Percentiles rank a stretch among this genome's conserved stretches.
Conservation (phyloP, 2,113 vertebrate genomes). For the Chascanopsetta lugubris region DNA sequence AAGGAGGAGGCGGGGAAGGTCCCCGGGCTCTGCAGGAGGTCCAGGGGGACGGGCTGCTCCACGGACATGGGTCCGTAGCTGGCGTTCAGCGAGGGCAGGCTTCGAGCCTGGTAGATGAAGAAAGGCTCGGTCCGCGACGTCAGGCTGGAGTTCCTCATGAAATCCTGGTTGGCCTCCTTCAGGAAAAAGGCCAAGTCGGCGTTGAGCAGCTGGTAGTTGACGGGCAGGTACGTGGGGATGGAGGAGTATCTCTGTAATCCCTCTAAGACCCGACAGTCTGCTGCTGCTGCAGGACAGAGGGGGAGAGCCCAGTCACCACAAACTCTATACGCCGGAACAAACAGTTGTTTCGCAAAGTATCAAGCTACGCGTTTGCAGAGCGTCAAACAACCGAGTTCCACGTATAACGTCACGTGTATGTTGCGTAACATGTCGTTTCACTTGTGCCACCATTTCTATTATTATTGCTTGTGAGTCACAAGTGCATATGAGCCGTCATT, state of each 20-base stretch:
- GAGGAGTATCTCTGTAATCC: constrained; percentile 86
- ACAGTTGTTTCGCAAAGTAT: too few species aligned
- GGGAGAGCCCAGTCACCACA: constrained; percentile 48
- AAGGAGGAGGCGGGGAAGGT: constrained; percentile 77
- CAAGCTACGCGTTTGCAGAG: too few species aligned
- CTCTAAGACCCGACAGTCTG: constrained; percentile 83
- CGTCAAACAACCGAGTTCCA: too few species aligned
- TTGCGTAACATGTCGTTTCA: too few species aligned
- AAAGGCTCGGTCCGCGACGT: constrained; percentile 87
- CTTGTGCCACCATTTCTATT: too few species aligned
- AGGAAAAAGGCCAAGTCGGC: constrained; percentile 89
- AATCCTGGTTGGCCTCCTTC: constrained; percentile 89
- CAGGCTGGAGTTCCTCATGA: constrained; percentile 90
- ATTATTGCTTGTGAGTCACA: too few species aligned
- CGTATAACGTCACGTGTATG: too few species aligned
- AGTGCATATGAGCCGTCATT: too few species aligned
- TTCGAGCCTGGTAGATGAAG: constrained; percentile 87
- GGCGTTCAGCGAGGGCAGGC: constrained; percentile 83
- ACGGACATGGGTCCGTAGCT: constrained; percentile 90
- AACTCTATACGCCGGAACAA: background rate
- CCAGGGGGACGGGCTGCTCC: constrained; percentile 85
- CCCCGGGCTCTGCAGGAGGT: constrained; percentile 80
- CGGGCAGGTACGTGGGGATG: constrained; percentile 90
- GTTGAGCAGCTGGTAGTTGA: constrained; percentile 86
- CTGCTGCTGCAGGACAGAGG: constrained; percentile 77